phyloP scores from a whole-genome alignment of 2,797 vertebrate genomes.

The Heterohyrax brucei region DNA sequence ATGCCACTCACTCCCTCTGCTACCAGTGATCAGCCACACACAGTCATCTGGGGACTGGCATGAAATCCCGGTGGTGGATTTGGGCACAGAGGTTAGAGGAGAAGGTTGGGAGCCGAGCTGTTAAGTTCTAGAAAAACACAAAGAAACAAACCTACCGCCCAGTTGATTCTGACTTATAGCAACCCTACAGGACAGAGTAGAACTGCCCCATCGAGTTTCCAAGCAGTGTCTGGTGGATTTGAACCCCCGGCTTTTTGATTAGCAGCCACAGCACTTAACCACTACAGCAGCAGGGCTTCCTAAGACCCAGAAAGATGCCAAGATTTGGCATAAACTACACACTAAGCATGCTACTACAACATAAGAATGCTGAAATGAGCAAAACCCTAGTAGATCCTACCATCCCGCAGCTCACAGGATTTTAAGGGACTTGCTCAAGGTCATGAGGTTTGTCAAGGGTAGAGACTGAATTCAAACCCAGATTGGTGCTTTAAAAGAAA shows the following conservation, averaged over 20 bases:
- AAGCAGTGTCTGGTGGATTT: no score
- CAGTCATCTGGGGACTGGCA: background rate
- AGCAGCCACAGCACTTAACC: no score
- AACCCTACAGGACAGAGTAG: no score
- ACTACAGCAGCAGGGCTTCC: no score
- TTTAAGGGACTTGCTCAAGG: background rate
- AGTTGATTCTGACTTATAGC: no score
- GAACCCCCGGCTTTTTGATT: no score
- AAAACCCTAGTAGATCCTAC: accelerated
- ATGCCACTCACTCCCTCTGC: background rate
- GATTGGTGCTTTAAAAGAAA: background rate
- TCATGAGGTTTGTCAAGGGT: background rate
- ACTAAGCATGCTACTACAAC: accelerated
- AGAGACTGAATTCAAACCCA: background rate
- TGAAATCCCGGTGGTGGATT: background rate
- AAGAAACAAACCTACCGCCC: background rate
- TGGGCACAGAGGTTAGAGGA: background rate
- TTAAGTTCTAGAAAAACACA: background rate
- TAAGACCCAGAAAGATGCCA: background rate
- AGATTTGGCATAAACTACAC: accelerated
- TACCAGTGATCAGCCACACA: background rate
- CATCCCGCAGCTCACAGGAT: background rate
- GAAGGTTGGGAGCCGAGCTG: background rate
- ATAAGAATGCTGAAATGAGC: background rate
- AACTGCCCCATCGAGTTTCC: no score